Percentiles rank a stretch among this genome's conserved stretches.
Evolutionary conservation across 2,888 invertebrate species (phyloP).

Genomic region (Euplexia lucipara): DNA sequence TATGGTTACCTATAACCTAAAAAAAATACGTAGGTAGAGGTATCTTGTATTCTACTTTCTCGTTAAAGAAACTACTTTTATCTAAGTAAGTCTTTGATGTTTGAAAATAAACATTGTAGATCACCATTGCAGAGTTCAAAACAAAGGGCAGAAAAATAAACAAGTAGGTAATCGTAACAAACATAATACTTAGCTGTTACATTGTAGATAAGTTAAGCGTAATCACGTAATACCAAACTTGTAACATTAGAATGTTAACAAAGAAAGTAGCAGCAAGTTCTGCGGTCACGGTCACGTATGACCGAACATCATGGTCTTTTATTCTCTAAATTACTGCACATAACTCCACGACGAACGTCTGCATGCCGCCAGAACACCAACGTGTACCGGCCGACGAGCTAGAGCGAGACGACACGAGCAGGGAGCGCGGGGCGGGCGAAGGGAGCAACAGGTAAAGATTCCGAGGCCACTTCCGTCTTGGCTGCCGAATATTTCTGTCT

Average conservation of each 20-base stretch:
- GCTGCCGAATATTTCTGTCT: slow-evolving; percentile 91
- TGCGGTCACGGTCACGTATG: slow-evolving; percentile 89
- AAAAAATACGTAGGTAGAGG: background rate
- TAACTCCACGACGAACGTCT: slow-evolving; percentile 82
- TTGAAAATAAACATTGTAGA: slow-evolving; percentile 1
- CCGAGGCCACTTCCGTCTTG: slow-evolving; percentile 91
- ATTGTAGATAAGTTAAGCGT: slow-evolving; percentile 51
- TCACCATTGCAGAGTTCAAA: background rate
- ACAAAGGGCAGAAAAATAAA: slow-evolving; percentile 26
- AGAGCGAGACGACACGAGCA: slow-evolving; percentile 81
- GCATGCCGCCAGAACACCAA: slow-evolving; percentile 76
- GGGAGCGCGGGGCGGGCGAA: slow-evolving; percentile 85
- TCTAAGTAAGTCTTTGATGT: background rate
- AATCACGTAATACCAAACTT: slow-evolving; percentile 64
- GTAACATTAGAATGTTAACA: slow-evolving; percentile 73
- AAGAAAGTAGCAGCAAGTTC: slow-evolving; percentile 84
- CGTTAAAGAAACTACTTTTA: slow-evolving; percentile 2
- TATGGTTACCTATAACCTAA: background rate
- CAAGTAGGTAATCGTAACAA: slow-evolving; percentile 17
- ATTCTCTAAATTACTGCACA: slow-evolving; percentile 87
- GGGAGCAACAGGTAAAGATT: slow-evolving; percentile 91
- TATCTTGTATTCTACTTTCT: background rate
- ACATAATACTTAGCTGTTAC: slow-evolving; percentile 24
- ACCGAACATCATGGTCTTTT: slow-evolving; percentile 84
- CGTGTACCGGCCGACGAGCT: slow-evolving; percentile 68